Evolutionary conservation across 2,113 vertebrate genomes (phyloP).

Genomic region (Alouatta palliata): DNA sequence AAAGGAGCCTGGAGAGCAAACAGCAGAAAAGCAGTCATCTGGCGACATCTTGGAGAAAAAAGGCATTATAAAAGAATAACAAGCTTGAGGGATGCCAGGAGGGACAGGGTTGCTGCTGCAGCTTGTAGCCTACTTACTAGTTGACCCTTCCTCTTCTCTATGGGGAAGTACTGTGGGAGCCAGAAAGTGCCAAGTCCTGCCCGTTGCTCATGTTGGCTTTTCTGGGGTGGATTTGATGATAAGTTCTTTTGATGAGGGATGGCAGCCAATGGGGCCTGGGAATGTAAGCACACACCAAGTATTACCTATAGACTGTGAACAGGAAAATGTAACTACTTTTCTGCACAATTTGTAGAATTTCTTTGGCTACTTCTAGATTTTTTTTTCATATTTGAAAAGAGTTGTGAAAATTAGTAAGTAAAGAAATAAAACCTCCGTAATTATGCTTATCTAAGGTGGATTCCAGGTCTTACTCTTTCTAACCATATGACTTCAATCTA

Average conservation of each 20-base stretch:
- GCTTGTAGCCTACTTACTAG: neutral
- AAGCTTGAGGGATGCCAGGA: neutral
- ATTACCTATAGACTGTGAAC: neutral
- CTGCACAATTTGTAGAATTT: neutral
- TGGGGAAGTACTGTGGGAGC: accelerated
- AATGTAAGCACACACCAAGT: neutral
- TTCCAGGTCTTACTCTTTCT: neutral
- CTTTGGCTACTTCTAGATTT: neutral
- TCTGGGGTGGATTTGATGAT: neutral
- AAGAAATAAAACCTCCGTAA: neutral
- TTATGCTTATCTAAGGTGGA: neutral
- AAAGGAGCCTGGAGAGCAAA: neutral
- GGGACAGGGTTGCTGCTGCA: accelerated
- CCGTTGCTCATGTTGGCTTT: neutral
- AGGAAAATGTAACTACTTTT: neutral
- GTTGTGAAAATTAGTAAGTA: neutral
- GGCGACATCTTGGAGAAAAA: neutral
- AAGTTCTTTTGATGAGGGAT: neutral
- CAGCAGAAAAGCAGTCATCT: neutral
- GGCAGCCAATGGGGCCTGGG: neutral
- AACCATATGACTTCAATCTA: neutral
- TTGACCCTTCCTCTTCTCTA: neutral
- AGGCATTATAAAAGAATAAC: neutral
- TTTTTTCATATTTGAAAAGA: neutral
- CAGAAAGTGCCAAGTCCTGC: neutral